A percentile compares a stretch with the other conserved stretches of the same genome.
phyloP scores from a whole-genome alignment of 35 echinoderm and acorn worm genomes.

The Anneissia japonica region DNA sequence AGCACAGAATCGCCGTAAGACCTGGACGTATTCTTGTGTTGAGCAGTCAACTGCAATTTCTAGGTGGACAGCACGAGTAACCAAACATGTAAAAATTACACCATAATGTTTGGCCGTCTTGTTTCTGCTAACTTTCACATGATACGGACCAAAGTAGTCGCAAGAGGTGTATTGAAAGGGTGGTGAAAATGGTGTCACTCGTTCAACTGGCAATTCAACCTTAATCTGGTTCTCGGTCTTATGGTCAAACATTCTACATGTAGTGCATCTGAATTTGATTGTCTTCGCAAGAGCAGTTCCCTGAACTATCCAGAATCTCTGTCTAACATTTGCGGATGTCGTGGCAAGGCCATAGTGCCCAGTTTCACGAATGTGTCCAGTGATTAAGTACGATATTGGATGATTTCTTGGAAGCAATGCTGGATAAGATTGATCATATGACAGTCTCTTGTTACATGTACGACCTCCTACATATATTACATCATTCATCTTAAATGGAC shows the following conservation, averaged over 20 bases:
- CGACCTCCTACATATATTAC: not conserved
- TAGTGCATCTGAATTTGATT: slow-evolving; percentile 33
- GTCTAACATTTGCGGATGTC: slow-evolving; percentile 25
- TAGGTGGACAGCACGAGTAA: slow-evolving; percentile 44
- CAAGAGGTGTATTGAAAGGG: slow-evolving; percentile 46
- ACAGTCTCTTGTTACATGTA: not conserved
- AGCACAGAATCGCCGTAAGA: slow-evolving; percentile 35
- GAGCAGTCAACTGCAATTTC: slow-evolving; percentile 50
- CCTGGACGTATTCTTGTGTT: slow-evolving; percentile 57
- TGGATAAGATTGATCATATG: not conserved
- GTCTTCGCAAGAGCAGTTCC: slow-evolving; percentile 39
- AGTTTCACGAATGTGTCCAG: not conserved
- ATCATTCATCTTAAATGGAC: slow-evolving; percentile 8
- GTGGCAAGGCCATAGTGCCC: slow-evolving; percentile 23
- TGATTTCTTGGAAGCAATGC: slow-evolving; percentile 16
- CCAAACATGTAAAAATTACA: slow-evolving; percentile 52
- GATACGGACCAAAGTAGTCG: slow-evolving; percentile 51
- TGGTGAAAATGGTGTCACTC: slow-evolving; percentile 26
- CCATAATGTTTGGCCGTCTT: slow-evolving; percentile 50
- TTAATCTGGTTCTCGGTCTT: slow-evolving; percentile 42
- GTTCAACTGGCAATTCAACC: slow-evolving; percentile 36
- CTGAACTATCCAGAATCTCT: slow-evolving; percentile 27
- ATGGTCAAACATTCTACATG: slow-evolving; percentile 21
- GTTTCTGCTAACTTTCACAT: slow-evolving; percentile 29
- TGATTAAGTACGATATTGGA: slow-evolving; percentile 25